Evolutionary conservation across 2,797 vertebrate genomes (phyloP), one percentile per base, ranked within the genome.

Genomic region (Pantherophis alleghaniensis): DNA sequence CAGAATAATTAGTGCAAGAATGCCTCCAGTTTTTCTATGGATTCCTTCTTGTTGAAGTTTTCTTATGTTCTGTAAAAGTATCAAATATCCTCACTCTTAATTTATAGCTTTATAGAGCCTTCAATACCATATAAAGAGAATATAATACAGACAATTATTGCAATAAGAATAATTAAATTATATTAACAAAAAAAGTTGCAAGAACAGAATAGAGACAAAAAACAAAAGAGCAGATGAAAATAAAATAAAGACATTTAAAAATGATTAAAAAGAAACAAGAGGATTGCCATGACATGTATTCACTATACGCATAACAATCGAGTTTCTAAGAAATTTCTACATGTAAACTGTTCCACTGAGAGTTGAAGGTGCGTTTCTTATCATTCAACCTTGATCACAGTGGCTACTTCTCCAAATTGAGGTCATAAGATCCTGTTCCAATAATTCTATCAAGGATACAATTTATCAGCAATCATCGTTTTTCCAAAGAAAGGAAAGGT

Each of bases 391-490:
- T 88, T 60, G 28, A 60, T 60, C n/a, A 57, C 90, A 88, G 16
- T n/a, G 90, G 89, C 51, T 61, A 5, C 86, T 87, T 87, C 0
- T 86, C 53, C 55, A 86, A 83, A 32, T 53, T 90, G 42, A 94
- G 63, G 87, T 32, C 91, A 9, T 89, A 90, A 59, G 20, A 42
- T 94, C 88, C 63, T 90, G 12, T 0, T 6, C 18, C 57, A 87
- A 57, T 37, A 56, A 28, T 89, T 92, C 93, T 42, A n/a, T 47
- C 37, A 47, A 93, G 28, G 83, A 55, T 47, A 94, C 86, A 93
- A 26, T 91, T 91, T 14, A 4, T 59, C 94, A 91, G 86, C 88
- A 93, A 86, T 74, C 86, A 55, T 16, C 2, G 13, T 26, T 12
- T 74, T 93, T 87, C 88, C 56, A 60, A 94, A 26, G 92, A 83